Conservation (phyloP, 2,888 invertebrate genomes). For the Urechis unicinctus region DNA sequence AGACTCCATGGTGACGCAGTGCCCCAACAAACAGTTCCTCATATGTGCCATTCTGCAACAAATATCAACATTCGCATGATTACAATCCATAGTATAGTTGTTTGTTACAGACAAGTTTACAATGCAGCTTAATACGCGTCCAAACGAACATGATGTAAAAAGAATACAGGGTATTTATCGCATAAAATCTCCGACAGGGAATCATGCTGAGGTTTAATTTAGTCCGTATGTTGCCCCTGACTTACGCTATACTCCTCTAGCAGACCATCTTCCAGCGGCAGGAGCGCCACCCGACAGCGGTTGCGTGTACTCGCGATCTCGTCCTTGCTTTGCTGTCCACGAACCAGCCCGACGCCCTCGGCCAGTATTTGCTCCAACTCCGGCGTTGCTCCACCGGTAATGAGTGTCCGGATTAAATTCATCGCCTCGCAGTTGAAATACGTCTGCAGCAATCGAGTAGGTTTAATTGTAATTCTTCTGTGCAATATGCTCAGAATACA, state of each 20-base stretch:
- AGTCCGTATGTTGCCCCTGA: too few species aligned
- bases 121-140: too few species aligned
- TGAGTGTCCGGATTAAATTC: slow-evolving; percentile 22
- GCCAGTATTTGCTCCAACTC: slow-evolving; percentile 25
- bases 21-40: slow-evolving; percentile 18
- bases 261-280: slow-evolving; percentile 86
- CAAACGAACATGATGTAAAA: too few species aligned
- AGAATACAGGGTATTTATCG: too few species aligned
- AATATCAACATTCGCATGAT: neutral
- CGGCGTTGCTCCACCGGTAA: slow-evolving; percentile 26
- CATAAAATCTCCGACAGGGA: too few species aligned
- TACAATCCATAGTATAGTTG: neutral
- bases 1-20: slow-evolving; percentile 15
- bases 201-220: too few species aligned
- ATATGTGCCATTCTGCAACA: slow-evolving; percentile 55
- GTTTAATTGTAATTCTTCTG: neutral
- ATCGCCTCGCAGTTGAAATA: slow-evolving; percentile 25
- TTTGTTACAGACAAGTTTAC: too few species aligned
- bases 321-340: slow-evolving; percentile 7
- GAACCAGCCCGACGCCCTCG: slow-evolving; percentile 21
- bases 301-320: slow-evolving; percentile 64
- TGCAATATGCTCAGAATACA: too few species aligned
- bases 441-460: slow-evolving; percentile 9
- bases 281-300: slow-evolving; percentile 92
- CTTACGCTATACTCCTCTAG: slow-evolving; percentile 9